Evolutionary conservation across 1,140 invertebrate genomes (phyloP).

Genomic region (Aphaenogaster ashmeadi): DNA sequence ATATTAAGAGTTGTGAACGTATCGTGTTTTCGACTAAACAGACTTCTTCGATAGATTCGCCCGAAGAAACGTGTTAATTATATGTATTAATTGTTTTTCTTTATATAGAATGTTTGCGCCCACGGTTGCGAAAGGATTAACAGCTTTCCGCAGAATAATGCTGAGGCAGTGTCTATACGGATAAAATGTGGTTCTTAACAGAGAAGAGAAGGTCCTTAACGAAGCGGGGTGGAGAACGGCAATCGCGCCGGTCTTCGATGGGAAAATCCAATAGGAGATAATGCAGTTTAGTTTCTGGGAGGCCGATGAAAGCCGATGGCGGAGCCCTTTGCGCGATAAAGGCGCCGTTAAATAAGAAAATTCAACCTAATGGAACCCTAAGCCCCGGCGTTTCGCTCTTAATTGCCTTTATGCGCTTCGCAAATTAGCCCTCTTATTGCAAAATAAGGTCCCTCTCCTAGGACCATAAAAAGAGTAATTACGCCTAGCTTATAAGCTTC

Average conservation of each 20-base stretch:
- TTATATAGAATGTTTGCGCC: neutral
- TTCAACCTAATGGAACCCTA: constrained; percentile 33
- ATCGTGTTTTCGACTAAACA: neutral
- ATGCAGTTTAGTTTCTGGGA: constrained; percentile 39
- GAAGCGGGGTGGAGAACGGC: constrained; percentile 2
- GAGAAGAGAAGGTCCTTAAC: neutral
- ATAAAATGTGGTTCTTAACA: constrained; percentile 26
- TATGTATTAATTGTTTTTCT: neutral
- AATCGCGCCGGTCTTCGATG: constrained; percentile 45
- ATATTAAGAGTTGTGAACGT: neutral
- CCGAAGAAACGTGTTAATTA: neutral
- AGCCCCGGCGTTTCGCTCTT: constrained; percentile 17
- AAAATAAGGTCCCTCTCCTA: neutral
- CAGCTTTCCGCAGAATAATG: constrained; percentile 19
- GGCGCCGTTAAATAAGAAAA: constrained; percentile 46
- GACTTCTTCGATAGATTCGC: neutral
- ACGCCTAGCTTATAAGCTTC: constrained; percentile 4
- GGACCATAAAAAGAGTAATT: constrained; percentile 25
- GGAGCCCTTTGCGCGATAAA: constrained; percentile 36
- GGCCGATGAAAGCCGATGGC: constrained; percentile 29
- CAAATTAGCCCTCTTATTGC: constrained; percentile 19
- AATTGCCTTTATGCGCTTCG: constrained; percentile 44
- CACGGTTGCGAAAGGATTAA: neutral
- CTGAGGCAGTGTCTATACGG: constrained; percentile 9
- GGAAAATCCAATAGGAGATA: constrained; percentile 53